Conservation (phyloP, 1,140 invertebrate species). For the Drosophila mojavensis region DNA sequence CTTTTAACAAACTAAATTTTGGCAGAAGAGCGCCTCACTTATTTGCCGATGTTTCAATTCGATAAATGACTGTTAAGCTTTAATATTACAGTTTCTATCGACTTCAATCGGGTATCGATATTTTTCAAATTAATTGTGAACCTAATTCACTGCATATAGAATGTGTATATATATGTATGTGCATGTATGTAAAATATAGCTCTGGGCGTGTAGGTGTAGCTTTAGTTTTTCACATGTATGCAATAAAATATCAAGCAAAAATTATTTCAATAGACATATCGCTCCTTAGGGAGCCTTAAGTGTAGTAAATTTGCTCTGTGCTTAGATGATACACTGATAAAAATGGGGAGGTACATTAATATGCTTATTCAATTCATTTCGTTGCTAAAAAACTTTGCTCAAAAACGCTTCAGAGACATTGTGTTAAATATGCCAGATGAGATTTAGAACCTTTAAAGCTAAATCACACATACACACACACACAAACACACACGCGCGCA, state of each 20-base stretch:
- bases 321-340: conserved; percentile 3
- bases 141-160: too few relatives aligned
- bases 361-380: background rate
- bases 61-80: too few relatives aligned
- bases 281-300: background rate
- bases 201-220: conserved; percentile 47
- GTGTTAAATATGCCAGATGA: conserved; percentile 49
- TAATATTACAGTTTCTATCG: too few relatives aligned
- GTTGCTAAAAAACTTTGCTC: conserved; percentile 63
- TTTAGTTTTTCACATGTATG: conserved; percentile 13
- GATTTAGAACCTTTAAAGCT: conserved; percentile 37
- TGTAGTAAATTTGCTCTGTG: background rate
- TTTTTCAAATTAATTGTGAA: too few relatives aligned
- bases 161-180: background rate
- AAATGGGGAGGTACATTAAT: conserved; percentile 4
- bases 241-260: background rate
- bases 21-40: too few relatives aligned
- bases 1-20: too few relatives aligned
- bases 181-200: background rate
- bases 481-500: conserved; percentile 38
- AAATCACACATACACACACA: conserved; percentile 34
- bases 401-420: conserved; percentile 57
- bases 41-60: too few relatives aligned
- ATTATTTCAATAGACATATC: background rate
- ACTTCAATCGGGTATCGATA: too few relatives aligned